Conservation (phyloP, 2,888 invertebrate species). For the Chrysodeixis includens region DNA sequence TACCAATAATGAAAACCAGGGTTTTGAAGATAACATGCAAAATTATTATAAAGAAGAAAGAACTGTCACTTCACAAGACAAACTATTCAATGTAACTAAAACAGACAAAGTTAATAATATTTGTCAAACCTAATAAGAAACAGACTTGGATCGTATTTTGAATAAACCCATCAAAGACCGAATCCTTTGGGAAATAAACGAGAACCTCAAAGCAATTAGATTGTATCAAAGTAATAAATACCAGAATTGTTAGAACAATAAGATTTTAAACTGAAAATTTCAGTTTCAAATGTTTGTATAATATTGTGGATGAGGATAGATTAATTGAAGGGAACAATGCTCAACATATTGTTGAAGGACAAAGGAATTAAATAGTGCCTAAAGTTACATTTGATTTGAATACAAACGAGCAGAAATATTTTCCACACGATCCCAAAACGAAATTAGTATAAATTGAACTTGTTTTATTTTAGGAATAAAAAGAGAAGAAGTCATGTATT, state of each 20-base stretch:
- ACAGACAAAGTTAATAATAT: slow-evolving; percentile 32
- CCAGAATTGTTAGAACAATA: slow-evolving; percentile 36
- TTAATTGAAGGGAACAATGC: not conserved
- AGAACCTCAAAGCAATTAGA: slow-evolving; percentile 52
- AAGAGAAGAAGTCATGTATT: too few relatives aligned
- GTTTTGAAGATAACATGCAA: too few relatives aligned
- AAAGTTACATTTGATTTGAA: too few relatives aligned
- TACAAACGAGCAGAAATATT: too few relatives aligned
- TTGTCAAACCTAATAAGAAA: slow-evolving; percentile 49
- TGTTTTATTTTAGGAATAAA: too few relatives aligned
- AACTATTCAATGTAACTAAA: slow-evolving; percentile 29
- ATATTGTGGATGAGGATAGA: not conserved
- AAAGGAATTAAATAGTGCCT: too few relatives aligned
- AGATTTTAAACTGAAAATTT: slow-evolving; percentile 39
- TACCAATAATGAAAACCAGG: too few relatives aligned
- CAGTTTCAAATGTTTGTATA: slow-evolving; percentile 6
- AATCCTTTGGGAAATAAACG: slow-evolving; percentile 56
- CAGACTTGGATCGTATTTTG: slow-evolving; percentile 42
- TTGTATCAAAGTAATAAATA: slow-evolving; percentile 57
- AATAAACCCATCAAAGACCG: slow-evolving; percentile 52
- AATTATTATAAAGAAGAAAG: too few relatives aligned
- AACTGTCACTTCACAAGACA: not conserved
- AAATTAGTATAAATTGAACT: too few relatives aligned
- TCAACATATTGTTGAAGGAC: not conserved
- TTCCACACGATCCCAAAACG: too few relatives aligned